These are phyloP conservation scores for Gallinago solitaria DNA, from an alignment of 2,797 vertebrate genomes.

Conservation along the genomic window DNA sequence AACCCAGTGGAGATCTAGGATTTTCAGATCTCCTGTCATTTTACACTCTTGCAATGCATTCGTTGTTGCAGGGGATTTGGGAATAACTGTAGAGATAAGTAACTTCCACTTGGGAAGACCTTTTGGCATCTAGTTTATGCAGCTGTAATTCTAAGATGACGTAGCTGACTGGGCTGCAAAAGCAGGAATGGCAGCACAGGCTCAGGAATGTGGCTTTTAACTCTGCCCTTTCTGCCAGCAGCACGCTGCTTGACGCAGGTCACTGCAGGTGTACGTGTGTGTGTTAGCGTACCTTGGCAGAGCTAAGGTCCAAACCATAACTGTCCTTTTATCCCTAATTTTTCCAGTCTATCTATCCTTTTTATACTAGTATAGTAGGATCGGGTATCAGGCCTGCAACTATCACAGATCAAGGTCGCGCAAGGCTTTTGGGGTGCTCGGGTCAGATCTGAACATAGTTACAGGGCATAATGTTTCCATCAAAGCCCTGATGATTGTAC, in stretches of 20 bases:
- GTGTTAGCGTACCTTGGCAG: neutral
- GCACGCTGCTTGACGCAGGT: neutral
- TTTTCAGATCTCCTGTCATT: neutral
- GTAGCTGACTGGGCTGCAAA: neutral
- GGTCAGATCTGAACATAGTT: neutral
- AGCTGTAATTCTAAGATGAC: neutral
- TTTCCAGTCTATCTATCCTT: neutral
- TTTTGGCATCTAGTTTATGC: neutral
- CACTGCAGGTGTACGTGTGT: neutral
- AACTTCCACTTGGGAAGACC: neutral
- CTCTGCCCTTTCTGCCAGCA: neutral
- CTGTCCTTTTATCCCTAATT: neutral
- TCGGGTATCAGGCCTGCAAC: neutral
- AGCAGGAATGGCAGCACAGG: neutral
- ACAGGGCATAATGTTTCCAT: neutral
- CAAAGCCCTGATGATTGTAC: neutral
- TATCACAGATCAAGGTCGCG: neutral
- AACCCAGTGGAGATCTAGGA: neutral
- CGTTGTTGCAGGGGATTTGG: neutral
- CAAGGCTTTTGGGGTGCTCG: neutral
- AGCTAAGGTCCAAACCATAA: neutral
- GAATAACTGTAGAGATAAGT: neutral
- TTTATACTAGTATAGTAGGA: neutral
- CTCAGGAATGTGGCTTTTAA: rapidly evolving
- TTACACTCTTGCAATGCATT: neutral